phyloP scores from a whole-genome alignment of 2,888 invertebrate genomes.

The Gastracanthus pulcherrimus region DNA sequence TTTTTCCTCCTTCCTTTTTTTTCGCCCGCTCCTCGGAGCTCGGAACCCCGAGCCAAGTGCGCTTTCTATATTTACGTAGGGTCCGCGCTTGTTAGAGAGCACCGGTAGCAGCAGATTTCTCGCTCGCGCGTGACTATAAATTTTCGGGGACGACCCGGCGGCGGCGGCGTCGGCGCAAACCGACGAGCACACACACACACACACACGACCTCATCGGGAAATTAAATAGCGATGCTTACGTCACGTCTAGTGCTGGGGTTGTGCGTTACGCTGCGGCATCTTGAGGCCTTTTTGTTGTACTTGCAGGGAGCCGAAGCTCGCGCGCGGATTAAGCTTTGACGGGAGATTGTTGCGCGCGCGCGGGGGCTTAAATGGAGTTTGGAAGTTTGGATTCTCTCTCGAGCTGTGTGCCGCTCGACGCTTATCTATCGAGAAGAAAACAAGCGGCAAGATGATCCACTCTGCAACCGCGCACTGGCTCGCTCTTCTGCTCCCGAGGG shows the following conservation, averaged over 20 bases:
- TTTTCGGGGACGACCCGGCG: neutral
- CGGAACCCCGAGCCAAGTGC: too few relatives aligned
- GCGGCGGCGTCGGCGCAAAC: too few relatives aligned
- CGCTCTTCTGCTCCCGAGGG: neutral
- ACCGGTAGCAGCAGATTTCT: too few relatives aligned
- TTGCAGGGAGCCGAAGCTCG: neutral
- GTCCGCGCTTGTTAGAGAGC: too few relatives aligned
- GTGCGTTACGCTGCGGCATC: neutral
- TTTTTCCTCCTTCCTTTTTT: neutral
- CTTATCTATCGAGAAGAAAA: neutral
- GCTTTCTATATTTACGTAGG: constrained; percentile 24
- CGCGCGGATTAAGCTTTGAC: constrained; percentile 13
- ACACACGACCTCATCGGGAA: neutral
- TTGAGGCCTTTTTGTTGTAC: neutral
- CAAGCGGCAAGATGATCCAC: neutral
- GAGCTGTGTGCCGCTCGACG: too few relatives aligned
- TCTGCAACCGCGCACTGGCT: neutral
- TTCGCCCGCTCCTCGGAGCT: too few relatives aligned
- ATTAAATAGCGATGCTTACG: constrained; percentile 4
- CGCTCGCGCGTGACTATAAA: neutral
- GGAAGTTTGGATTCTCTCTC: neutral
- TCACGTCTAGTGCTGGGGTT: neutral
- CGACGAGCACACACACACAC: too few relatives aligned
- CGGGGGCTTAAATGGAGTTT: neutral
- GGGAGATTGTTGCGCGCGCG: neutral